Conservation (phyloP, 2,113 vertebrate genomes). For the Tinamus guttatus region DNA sequence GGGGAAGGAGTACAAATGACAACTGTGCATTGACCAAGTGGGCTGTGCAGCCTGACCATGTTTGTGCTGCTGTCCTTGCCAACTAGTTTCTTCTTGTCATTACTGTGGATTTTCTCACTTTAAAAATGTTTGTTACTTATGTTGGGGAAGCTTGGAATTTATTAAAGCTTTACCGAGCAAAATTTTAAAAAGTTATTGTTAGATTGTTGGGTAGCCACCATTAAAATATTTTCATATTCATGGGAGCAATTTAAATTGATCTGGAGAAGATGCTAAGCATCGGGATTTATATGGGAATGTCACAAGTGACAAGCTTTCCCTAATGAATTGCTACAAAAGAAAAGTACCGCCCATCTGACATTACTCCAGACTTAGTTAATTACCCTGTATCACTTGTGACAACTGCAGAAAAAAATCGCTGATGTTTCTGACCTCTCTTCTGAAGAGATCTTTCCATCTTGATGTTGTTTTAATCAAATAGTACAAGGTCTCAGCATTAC, state of each 20-base stretch:
- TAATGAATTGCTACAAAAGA: slow-evolving; percentile 50
- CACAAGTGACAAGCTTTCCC: slow-evolving; percentile 30
- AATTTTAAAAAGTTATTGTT: not conserved
- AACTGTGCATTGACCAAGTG: not conserved
- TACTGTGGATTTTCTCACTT: not conserved
- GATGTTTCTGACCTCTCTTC: slow-evolving; percentile 51
- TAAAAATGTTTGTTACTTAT: not conserved
- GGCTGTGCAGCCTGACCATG: not conserved
- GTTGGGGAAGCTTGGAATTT: not conserved
- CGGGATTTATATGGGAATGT: slow-evolving; percentile 21
- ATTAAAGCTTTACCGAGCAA: not conserved
- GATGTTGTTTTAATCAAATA: slow-evolving; percentile 51
- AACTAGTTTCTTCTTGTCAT: not conserved
- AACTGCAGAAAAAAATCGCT: slow-evolving; percentile 43
- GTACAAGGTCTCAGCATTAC: not conserved
- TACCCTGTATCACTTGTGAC: slow-evolving; percentile 37
- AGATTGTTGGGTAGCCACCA: not conserved
- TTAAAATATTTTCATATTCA: not conserved
- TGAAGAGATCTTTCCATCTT: slow-evolving; percentile 26
- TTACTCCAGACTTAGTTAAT: slow-evolving; percentile 49
- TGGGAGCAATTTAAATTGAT: not conserved
- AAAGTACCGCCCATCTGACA: slow-evolving; percentile 52
- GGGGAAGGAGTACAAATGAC: not conserved
- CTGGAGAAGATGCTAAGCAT: not conserved
- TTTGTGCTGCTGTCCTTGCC: not conserved